A percentile compares a stretch with the other conserved stretches of the same genome.
These are phyloP conservation scores for Cyclopterus lumpus DNA, from an alignment of 2,797 vertebrate genomes.

Conservation along the genomic window DNA sequence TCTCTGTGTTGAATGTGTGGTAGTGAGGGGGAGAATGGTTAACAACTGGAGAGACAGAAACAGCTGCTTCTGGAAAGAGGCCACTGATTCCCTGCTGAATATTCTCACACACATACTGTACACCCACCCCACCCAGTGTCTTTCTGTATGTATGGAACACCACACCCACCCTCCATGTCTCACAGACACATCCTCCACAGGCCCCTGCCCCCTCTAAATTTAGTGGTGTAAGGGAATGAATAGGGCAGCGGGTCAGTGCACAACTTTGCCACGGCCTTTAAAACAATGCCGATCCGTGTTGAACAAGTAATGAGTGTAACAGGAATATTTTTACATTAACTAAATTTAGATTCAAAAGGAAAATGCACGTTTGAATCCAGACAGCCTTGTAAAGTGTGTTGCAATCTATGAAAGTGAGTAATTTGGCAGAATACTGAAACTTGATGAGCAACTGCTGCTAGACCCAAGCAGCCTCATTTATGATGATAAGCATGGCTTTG, in stretches of 20 bases:
- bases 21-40: conserved; percentile 28
- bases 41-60: conserved; percentile 67
- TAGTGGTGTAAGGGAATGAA: conserved; percentile 58
- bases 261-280: conserved; percentile 46
- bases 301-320: conserved; percentile 34
- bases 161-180: conserved; percentile 50
- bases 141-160: conserved; percentile 54
- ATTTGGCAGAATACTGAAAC: conserved; percentile 1
- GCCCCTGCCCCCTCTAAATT: conserved; percentile 66
- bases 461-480: conserved; percentile 4
- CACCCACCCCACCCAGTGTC: conserved; percentile 34
- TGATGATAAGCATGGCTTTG: conserved; percentile 5
- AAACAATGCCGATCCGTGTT: conserved; percentile 62
- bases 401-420: background rate
- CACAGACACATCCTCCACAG: conserved; percentile 55
- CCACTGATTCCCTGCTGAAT: conserved; percentile 56
- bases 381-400: conserved; percentile 22
- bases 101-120: conserved; percentile 50
- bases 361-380: conserved; percentile 49
- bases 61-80: conserved; percentile 73
- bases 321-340: conserved; percentile 25
- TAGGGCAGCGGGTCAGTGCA: conserved; percentile 35
- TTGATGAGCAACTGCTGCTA: conserved; percentile 1
- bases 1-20: conserved; percentile 38
- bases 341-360: conserved; percentile 29